phyloP scores from a whole-genome alignment of 2,888 invertebrate genomes.

The Mechanitis mazaeus region DNA sequence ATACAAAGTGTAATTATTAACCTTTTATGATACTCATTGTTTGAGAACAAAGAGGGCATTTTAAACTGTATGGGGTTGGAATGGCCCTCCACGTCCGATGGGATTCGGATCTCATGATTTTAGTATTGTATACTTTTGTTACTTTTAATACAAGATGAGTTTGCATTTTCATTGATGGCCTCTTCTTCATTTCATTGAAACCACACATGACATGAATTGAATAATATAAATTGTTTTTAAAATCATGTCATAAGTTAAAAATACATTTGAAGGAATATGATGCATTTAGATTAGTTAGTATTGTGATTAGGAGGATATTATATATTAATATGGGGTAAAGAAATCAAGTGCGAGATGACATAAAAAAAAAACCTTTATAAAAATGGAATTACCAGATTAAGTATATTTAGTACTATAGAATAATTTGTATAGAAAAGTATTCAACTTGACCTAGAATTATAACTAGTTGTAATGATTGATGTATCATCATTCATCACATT shows the following conservation, averaged over 20 bases:
- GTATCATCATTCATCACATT: no score
- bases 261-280: no score
- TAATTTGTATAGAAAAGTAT: no score
- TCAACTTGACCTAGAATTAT: no score
- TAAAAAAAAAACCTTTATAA: no score
- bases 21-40: constrained; percentile 4
- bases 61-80: constrained; percentile 3
- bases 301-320: no score
- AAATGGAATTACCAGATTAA: no score
- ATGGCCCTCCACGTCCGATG: constrained; percentile 3
- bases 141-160: constrained; percentile 3
- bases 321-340: not conserved
- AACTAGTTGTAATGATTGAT: no score
- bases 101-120: constrained; percentile 3
- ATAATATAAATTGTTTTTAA: not conserved
- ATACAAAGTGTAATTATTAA: constrained; percentile 4
- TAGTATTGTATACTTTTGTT: constrained; percentile 3
- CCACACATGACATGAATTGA: not conserved
- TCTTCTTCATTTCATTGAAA: not conserved
- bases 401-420: no score
- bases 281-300: no score
- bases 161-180: not conserved
- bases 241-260: not conserved
- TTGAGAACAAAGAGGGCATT: constrained; percentile 5
- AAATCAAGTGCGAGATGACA: no score